Evolutionary conservation across 2,888 invertebrate genomes (phyloP).

Genomic region (Agrochola lota): DNA sequence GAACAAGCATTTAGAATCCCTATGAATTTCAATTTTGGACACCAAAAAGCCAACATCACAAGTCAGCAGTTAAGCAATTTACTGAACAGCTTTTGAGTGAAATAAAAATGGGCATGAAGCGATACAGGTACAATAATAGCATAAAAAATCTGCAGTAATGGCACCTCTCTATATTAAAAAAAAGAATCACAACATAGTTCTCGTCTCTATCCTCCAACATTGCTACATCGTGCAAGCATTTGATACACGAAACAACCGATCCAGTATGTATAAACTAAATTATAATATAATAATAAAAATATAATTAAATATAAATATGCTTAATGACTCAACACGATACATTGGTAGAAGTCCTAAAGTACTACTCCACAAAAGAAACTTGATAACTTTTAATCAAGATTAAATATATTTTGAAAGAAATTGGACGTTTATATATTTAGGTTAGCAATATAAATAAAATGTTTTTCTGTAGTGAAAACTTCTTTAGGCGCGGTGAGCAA

Average conservation of each 20-base stretch:
- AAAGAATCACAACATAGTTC: constrained; percentile 82
- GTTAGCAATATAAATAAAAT: too few relatives aligned
- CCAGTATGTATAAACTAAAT: constrained; percentile 60
- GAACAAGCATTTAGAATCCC: constrained; percentile 6
- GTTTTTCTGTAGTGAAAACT: too few relatives aligned
- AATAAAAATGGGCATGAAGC: constrained; percentile 78
- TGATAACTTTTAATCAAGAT: not conserved
- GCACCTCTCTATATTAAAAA: constrained; percentile 85
- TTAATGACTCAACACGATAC: constrained; percentile 70
- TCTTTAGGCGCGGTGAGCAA: too few relatives aligned
- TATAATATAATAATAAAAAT: constrained; percentile 57
- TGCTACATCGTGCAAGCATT: constrained; percentile 67
- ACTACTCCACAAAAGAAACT: not conserved
- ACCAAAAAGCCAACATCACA: constrained; percentile 10
- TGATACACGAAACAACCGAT: constrained; percentile 60
- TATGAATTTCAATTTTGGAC: not conserved
- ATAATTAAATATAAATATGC: constrained; percentile 66
- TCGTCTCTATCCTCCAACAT: constrained; percentile 65
- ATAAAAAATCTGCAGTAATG: constrained; percentile 84
- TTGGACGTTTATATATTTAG: not conserved
- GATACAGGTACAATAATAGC: constrained; percentile 79
- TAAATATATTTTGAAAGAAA: not conserved
- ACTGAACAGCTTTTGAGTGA: constrained; percentile 73
- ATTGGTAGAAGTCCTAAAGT: constrained; percentile 67
- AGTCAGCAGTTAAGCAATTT: constrained; percentile 75